Percentiles rank a stretch among this genome's conserved stretches.
Evolutionary conservation across 2,888 invertebrate species (phyloP).

Genomic region (Cistogaster globosa): DNA sequence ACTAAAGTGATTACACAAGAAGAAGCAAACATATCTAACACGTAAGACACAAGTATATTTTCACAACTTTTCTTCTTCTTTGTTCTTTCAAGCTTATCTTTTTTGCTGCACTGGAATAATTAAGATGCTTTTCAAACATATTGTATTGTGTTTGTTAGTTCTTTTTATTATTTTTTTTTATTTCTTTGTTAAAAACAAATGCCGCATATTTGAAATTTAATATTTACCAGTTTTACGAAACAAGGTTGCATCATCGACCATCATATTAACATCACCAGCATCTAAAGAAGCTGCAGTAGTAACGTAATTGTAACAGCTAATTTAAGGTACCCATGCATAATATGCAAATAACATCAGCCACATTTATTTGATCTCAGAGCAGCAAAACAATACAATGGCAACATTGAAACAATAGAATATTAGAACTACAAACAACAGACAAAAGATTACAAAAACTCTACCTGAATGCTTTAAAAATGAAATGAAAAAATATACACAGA

Average conservation of each 20-base stretch:
- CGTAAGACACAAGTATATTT: too few species aligned
- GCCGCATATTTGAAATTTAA: conserved; percentile 57
- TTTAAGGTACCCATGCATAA: conserved; percentile 14
- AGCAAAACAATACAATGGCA: conserved; percentile 29
- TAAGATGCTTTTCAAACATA: too few species aligned
- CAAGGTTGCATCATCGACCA: conserved; percentile 62
- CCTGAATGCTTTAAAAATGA: conserved; percentile 31
- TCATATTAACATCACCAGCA: conserved; percentile 21
- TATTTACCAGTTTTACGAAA: conserved; percentile 53
- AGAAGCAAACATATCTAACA: too few species aligned
- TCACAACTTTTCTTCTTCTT: too few species aligned
- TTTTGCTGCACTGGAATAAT: too few species aligned
- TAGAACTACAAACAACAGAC: conserved; percentile 42
- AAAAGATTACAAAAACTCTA: conserved; percentile 37
- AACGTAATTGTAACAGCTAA: conserved; percentile 38
- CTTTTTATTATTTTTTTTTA: conserved; percentile 7
- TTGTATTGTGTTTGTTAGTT: background rate
- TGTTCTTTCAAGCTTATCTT: too few species aligned
- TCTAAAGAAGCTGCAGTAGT: background rate
- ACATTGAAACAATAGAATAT: conserved; percentile 64
- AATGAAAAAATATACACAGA: conserved; percentile 1
- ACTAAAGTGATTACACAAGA: too few species aligned
- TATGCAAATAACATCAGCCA: conserved; percentile 13
- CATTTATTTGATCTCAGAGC: conserved; percentile 28
- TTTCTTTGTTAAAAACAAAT: conserved; percentile 18